A percentile compares a stretch with the other conserved stretches of the same genome.
These are phyloP conservation scores for Melanophora roralis DNA, from an alignment of 2,888 invertebrate genomes.

Conservation along the genomic window DNA sequence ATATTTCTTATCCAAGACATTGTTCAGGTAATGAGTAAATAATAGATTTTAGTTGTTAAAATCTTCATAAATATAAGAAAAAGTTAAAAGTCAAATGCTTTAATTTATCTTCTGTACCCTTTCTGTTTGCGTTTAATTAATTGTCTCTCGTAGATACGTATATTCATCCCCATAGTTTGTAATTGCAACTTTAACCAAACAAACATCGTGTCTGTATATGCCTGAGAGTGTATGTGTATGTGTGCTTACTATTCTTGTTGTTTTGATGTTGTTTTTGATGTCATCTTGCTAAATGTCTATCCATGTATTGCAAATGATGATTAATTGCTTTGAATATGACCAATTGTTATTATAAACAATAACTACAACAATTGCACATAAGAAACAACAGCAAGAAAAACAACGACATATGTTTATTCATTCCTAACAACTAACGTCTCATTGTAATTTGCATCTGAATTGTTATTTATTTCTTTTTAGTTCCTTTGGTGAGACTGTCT, in stretches of 20 bases:
- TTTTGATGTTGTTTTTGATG: conserved; percentile 53
- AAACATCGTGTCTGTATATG: too few relatives aligned
- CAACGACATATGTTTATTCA: background rate
- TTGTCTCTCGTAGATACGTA: conserved; percentile 25
- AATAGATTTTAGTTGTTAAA: conserved; percentile 10
- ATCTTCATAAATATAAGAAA: too few relatives aligned
- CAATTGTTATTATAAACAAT: conserved; percentile 58
- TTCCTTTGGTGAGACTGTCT: conserved; percentile 8
- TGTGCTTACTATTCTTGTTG: conserved; percentile 31
- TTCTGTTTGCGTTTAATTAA: conserved; percentile 35
- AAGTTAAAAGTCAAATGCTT: conserved; percentile 9
- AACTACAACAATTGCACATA: conserved; percentile 27
- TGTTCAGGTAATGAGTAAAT: background rate
- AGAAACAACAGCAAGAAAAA: conserved; percentile 8
- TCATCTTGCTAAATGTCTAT: conserved; percentile 61
- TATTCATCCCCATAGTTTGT: too few relatives aligned
- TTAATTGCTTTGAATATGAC: conserved; percentile 73
- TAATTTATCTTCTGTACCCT: background rate
- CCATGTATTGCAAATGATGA: conserved; percentile 71
- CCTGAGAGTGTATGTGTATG: background rate
- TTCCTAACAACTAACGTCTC: background rate
- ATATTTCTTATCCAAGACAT: background rate
- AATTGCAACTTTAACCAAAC: too few relatives aligned
- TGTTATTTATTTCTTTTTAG: conserved; percentile 4
- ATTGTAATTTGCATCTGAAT: background rate